Evolutionary conservation across 1,140 invertebrate species (phyloP).

Genomic region (Cydia strobilella): DNA sequence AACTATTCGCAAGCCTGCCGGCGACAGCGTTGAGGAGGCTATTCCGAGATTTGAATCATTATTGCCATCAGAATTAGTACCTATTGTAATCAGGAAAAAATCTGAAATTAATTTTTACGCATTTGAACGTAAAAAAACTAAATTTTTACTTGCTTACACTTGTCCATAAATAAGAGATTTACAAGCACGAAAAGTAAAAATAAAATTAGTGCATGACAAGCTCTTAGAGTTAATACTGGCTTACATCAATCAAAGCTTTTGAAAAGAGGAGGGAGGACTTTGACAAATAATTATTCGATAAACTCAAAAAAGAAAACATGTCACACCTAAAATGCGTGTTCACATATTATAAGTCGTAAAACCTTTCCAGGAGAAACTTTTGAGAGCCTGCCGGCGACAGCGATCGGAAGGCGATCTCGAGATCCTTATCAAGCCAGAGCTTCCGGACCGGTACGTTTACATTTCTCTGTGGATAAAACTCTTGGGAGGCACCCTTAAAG

Average conservation of each 20-base stretch:
- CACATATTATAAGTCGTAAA: conserved; percentile 19
- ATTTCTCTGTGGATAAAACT: conserved; percentile 34
- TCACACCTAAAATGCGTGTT: background rate
- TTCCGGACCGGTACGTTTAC: conserved; percentile 33
- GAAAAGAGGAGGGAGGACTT: too few species aligned
- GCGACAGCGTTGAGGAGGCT: background rate
- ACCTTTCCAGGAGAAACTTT: background rate
- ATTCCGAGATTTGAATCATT: background rate
- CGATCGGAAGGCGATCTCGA: conserved; percentile 23
- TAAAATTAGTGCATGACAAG: too few species aligned
- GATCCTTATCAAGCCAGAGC: conserved; percentile 30
- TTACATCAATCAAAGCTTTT: too few species aligned
- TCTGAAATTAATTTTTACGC: too few species aligned
- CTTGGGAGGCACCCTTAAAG: conserved; percentile 33
- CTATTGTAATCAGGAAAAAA: too few species aligned
- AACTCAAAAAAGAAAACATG: background rate
- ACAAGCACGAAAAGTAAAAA: too few species aligned
- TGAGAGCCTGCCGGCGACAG: conserved; percentile 23
- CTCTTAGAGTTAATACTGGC: too few species aligned
- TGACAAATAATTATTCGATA: too few species aligned
- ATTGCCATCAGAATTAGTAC: background rate
- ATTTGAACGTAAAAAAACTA: too few species aligned
- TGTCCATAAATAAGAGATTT: too few species aligned
- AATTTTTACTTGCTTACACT: too few species aligned
- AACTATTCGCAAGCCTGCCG: background rate